Base-by-base conservation (phyloP, 2,888 invertebrate species). In the Hypercompe scribonia region DNA sequence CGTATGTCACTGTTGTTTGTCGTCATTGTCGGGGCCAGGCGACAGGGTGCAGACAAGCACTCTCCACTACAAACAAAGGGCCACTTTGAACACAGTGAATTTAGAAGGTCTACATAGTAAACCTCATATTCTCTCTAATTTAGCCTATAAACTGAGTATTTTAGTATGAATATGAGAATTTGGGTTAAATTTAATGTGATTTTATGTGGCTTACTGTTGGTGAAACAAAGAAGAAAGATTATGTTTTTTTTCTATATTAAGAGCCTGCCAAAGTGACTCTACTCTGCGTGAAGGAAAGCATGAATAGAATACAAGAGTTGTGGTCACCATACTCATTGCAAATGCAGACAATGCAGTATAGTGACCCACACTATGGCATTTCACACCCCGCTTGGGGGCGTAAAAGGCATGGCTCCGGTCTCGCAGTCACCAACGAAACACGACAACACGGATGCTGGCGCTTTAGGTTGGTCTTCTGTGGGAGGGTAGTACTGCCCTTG, bases 1-100 rank as follows among this genome's bases (percentile, higher is more conserved):
- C n/a, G 82, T 89, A 75, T 79, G 74, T 74, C 74, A 0, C 75
- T 33, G 58, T 79, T 88, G 88, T 89, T 89, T 86, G 86, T 76
- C 76, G 77, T 75, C 78, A 76, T 75, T 75, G 81, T 80, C 77
- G 76, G 78, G 81, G 82, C 79, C 85, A 82, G 86, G 82, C 82
- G 86, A 88, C 88, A 81, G 80, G 82, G 78, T 82, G 79, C 80
- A 78, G 86, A 39, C 76, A 72, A 87, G 88, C 88, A 87, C 90
- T 89, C 90, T 89, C 88, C 72, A 84, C 81, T 8, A 74, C 85
- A 87, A 88, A 89, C 89, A 89, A 88, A 87, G 88, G 78, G 82
- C 83, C 88, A 87, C 86, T 89, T 86, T 81, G 81, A 81, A 71
- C 79, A 73, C 75, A 73, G 69, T 73, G 77, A 83, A 87, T 87